Conservation (phyloP, 2,888 invertebrate genomes). For the Caenorhabditis becei region DNA sequence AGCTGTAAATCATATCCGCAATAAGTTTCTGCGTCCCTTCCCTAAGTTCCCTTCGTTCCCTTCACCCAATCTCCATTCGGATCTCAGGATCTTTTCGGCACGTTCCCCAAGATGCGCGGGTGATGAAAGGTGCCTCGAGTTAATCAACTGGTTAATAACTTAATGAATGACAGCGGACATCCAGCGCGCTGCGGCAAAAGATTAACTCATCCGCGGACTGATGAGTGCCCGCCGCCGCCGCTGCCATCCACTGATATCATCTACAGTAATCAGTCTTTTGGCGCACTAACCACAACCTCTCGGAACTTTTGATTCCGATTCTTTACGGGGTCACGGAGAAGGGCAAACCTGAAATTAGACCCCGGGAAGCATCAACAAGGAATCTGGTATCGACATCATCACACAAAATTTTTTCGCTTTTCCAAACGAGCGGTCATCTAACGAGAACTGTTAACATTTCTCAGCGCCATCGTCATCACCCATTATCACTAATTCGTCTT, state of each 20-base stretch:
- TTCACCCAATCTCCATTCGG: conserved; percentile 12
- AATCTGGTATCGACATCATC: conserved; percentile 31
- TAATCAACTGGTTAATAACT: conserved; percentile 65
- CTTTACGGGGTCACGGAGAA: background rate
- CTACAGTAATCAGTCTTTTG: conserved; percentile 33
- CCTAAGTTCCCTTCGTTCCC: conserved; percentile 1
- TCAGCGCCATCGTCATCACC: conserved; percentile 51
- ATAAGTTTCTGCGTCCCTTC: background rate
- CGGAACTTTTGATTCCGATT: background rate
- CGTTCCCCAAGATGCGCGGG: conserved; percentile 13
- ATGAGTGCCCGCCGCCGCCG: conserved; percentile 26
- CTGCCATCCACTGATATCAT: conserved; percentile 22
- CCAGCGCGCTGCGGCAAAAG: conserved; percentile 58
- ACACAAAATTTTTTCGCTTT: conserved; percentile 27
- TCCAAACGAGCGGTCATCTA: conserved; percentile 51
- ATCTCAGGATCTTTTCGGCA: conserved; percentile 10
- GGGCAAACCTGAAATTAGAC: conserved; percentile 8
- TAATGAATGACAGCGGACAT: conserved; percentile 61
- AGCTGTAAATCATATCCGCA: background rate
- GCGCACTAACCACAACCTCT: conserved; percentile 14
- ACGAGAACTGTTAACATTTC: conserved; percentile 59
- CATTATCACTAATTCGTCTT: conserved; percentile 60
- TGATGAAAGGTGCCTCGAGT: conserved; percentile 53
- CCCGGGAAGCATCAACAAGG: conserved; percentile 7
- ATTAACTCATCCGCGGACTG: conserved; percentile 53